Evolutionary conservation across 2,797 vertebrate genomes (phyloP), one percentile per base, ranked within the genome.

Genomic region (Ispidina picta): DNA sequence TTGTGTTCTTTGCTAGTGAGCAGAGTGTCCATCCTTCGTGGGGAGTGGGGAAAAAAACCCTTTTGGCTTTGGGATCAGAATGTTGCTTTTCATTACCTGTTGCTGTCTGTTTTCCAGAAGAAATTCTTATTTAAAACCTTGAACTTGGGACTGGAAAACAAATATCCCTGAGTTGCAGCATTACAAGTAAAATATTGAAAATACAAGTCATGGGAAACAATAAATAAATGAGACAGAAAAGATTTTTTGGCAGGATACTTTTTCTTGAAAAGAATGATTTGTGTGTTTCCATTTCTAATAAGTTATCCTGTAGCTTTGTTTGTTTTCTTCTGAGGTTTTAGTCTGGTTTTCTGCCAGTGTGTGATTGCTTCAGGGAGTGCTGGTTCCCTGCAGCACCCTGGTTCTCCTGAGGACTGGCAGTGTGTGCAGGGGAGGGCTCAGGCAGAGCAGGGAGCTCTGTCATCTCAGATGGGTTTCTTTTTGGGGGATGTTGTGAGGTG

Each of bases 161-260:
- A 96, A 70, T 82, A 52, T 25, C 76, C 73, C 48, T 43, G 43
- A 87, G 64, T 87, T 73, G 90, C 77, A 62, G 35, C 22, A 6
- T 68, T 88, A 46, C 73, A 37, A 60, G 19, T 71, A 26, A 51
- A 89, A 55, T 44, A 77, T 18, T 90, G 94, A 80, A 74, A 81
- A 83, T 86, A 70, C 74, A 89, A 75, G 49, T 31, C 39, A 89
- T 54, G 88, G 75, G 74, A 93, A 92, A 83, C 63, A 74, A 43
- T 83, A 80, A 86, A 72, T 84, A 79, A 72, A 72, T 35, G 64
- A 77, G 86, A 64, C 41, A 66, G 87, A 46, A 79, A 62, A 75
- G 83, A 68, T 85, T 66, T 80, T 60, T 62, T 83, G 82, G 62
- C 69, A 68, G 73, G 33, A 35, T 52, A 2, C 28, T 93, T 92